Base-by-base conservation (phyloP, 2,113 vertebrate genomes). In the Pluvialis apricaria region DNA sequence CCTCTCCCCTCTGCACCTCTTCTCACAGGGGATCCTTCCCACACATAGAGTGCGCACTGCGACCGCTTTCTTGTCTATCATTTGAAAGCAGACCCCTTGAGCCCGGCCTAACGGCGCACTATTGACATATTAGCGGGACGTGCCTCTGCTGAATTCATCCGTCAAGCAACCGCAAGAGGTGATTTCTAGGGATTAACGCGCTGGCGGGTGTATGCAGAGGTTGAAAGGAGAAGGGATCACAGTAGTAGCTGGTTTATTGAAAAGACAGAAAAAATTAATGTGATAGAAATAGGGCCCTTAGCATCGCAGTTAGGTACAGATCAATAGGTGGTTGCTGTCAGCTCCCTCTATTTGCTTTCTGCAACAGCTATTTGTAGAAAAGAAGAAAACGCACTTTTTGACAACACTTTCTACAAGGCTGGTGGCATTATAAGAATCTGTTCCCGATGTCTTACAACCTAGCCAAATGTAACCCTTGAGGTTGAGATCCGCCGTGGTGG, bases 111-210 rank as follows among this genome's bases (percentile, higher is more conserved):
- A 47, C 32, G 1, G 18, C 1, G 1, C 18, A 4, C 75, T 77
- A 51, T 2, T 86, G 92, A 71, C 92, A 19, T 77, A 68, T 87
- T 85, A 90, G 78, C 28, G 4, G 62, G 84, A 90, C 7, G 8
- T 60, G 75, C 75, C 71, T 80, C 81, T 85, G 77, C 89, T 91
- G 91, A 47, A 85, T 90, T 92, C 45, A 91, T 96, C 91, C 82
- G 58, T 95, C 83, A 77, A 42, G 66, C 25, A 92, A 82, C 80
- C 6, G 0, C 91, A 82, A 82, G 77, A 95, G 66, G 62, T 91
- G 81, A 80, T 85, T 92, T 91, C 78, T 76, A 68, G 3, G 10
- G 75, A 94, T 95, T 91, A 90, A 92, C 82, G 84, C 3, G 6
- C 62, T 62, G 62, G 26, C 79, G 66, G 62, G 49, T 80, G 73